Conservation (phyloP, 2,797 vertebrate genomes). For the Pempheris klunzingeri region DNA sequence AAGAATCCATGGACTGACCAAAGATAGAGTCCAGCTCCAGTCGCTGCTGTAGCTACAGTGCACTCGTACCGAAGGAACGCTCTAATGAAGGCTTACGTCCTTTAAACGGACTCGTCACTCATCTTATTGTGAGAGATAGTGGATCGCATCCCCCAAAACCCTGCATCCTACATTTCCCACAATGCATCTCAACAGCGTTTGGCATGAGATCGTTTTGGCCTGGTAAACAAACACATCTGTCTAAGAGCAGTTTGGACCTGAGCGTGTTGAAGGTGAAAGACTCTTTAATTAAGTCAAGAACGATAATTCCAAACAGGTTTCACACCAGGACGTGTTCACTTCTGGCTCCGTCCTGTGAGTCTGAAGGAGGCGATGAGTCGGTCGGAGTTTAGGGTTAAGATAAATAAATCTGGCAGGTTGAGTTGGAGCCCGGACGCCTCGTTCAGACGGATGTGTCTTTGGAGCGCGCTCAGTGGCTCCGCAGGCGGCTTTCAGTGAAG, state of each 20-base stretch:
- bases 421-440: conserved; percentile 33
- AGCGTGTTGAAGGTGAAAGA: no score
- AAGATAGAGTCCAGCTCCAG: no score
- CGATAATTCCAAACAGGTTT: no score
- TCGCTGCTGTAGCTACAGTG: no score
- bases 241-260: no score
- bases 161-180: background rate
- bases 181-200: background rate
- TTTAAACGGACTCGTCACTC: no score
- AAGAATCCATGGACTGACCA: no score
- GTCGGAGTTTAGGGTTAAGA: conserved; percentile 11
- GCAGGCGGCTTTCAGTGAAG: conserved; percentile 36
- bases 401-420: conserved; percentile 33
- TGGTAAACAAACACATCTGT: background rate
- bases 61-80: no score
- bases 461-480: conserved; percentile 1
- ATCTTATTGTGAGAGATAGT: no score
- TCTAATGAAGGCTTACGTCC: no score
- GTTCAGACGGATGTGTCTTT: conserved; percentile 43
- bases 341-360: background rate
- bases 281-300: no score
- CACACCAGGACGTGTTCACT: background rate
- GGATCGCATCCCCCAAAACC: background rate
- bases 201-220: background rate
- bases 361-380: background rate